Evolutionary conservation across 2,888 invertebrate species (phyloP).

Genomic region (Drosophila falleni): DNA sequence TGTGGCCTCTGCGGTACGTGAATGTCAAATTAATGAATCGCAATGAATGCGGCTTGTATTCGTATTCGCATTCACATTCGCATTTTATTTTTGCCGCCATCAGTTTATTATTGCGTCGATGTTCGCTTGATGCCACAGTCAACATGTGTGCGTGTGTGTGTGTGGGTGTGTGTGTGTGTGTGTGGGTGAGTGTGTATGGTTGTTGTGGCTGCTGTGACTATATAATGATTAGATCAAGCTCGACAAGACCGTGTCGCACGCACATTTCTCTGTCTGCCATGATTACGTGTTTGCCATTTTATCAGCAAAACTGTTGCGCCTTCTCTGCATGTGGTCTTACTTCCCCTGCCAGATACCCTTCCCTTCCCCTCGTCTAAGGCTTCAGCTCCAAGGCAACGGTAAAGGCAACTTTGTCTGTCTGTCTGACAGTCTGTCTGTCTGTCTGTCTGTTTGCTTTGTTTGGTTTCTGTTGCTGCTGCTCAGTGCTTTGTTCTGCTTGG

Average conservation of each 20-base stretch:
- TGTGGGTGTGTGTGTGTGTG: background rate
- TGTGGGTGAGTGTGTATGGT: background rate
- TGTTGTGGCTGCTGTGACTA: slow-evolving; percentile 13
- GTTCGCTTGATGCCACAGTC: slow-evolving; percentile 23
- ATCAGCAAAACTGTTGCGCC: slow-evolving; percentile 79
- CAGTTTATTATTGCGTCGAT: slow-evolving; percentile 53
- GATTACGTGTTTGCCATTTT: slow-evolving; percentile 75
- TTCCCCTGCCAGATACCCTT: background rate
- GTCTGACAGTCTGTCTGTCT: background rate
- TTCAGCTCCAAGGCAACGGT: slow-evolving; percentile 31
- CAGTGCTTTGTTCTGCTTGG: slow-evolving; percentile 71
- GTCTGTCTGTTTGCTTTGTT: slow-evolving; percentile 52
- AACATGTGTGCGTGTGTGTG: background rate
- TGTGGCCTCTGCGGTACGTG: slow-evolving; percentile 52
- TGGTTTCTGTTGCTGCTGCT: slow-evolving; percentile 47
- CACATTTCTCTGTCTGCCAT: slow-evolving; percentile 72
- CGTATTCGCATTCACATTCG: slow-evolving; percentile 8
- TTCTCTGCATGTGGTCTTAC: slow-evolving; percentile 47
- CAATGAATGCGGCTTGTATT: slow-evolving; percentile 65
- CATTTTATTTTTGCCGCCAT: slow-evolving; percentile 43
- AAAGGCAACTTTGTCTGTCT: slow-evolving; percentile 48
- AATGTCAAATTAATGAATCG: slow-evolving; percentile 77
- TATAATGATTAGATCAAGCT: slow-evolving; percentile 13
- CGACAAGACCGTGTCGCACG: slow-evolving; percentile 44
- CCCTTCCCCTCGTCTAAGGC: background rate